These are phyloP conservation scores for Ceyx erithaca DNA, from an alignment of 2,797 vertebrate genomes.

Conservation along the genomic window DNA sequence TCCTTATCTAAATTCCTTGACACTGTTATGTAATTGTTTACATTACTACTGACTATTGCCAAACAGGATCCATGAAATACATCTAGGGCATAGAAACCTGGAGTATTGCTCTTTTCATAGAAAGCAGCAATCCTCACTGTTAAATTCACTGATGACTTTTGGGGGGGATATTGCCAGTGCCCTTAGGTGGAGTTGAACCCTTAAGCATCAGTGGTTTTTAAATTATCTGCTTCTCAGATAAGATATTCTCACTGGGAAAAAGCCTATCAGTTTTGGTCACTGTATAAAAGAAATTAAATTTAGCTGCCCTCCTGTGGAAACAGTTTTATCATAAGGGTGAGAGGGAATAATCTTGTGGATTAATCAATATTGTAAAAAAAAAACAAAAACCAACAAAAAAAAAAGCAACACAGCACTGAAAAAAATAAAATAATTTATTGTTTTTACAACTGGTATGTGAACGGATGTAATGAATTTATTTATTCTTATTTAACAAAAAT, in stretches of 20 bases:
- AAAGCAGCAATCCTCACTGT: not conserved
- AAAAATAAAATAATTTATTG: constrained; percentile 94
- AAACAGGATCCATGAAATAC: not conserved
- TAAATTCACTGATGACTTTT: not conserved
- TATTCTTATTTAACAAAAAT: constrained; percentile 96
- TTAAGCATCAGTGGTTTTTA: not conserved
- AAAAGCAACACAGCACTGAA: constrained; percentile 92
- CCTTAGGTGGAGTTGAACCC: not conserved
- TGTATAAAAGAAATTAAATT: constrained; percentile 20
- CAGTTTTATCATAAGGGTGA: constrained; percentile 72
- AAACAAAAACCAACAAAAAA: constrained; percentile 39
- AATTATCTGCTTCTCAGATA: not conserved
- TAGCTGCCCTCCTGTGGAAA: constrained; percentile 79
- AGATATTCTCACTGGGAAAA: not conserved
- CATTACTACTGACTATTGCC: not conserved
- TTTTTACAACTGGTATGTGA: constrained; percentile 97
- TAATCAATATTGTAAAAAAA: constrained; percentile 61
- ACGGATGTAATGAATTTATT: constrained; percentile 93
- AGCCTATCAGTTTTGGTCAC: not conserved
- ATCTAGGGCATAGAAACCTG: not conserved
- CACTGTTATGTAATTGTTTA: constrained; percentile 25
- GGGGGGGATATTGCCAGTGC: not conserved
- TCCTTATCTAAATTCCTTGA: not conserved
- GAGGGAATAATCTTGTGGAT: constrained; percentile 63
- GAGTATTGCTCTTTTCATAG: not conserved